phyloP scores from a whole-genome alignment of 2,113 vertebrate genomes.

The Cettia cetti region DNA sequence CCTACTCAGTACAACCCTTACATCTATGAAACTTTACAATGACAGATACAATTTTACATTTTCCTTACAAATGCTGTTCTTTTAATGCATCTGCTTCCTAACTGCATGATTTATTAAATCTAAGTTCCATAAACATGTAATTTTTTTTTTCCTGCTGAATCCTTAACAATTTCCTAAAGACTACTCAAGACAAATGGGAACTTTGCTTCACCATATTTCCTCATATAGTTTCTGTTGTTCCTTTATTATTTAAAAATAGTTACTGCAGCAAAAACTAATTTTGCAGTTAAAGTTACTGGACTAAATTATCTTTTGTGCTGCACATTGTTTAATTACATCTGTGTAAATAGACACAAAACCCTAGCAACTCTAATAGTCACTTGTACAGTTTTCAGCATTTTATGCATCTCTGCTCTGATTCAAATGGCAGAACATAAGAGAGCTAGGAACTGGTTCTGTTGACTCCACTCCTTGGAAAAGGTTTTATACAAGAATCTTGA shows the following conservation, averaged over 20 bases:
- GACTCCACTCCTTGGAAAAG: not conserved
- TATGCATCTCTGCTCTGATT: not conserved
- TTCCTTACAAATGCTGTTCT: slow-evolving; percentile 17
- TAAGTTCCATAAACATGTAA: slow-evolving; percentile 35
- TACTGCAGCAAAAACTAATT: not conserved
- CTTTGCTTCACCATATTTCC: not conserved
- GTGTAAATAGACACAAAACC: not conserved
- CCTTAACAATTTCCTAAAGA: slow-evolving; percentile 39
- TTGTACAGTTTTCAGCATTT: not conserved
- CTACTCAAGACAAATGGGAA: slow-evolving; percentile 14
- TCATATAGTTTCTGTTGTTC: not conserved
- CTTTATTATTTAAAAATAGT: slow-evolving; percentile 6
- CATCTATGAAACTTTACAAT: not conserved
- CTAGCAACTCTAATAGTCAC: not conserved
- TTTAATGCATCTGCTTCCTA: slow-evolving; percentile 35
- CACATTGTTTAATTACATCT: not conserved
- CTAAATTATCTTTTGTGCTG: not conserved
- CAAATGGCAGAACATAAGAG: not conserved
- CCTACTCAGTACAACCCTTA: not conserved
- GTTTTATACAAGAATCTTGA: not conserved
- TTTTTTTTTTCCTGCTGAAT: slow-evolving; percentile 28
- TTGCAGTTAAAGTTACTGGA: not conserved
- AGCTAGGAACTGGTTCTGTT: not conserved
- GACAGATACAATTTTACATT: not conserved
- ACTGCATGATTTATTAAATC: not conserved